Base-by-base conservation (phyloP, 1,140 invertebrate genomes). In the Bemisia tabaci region DNA sequence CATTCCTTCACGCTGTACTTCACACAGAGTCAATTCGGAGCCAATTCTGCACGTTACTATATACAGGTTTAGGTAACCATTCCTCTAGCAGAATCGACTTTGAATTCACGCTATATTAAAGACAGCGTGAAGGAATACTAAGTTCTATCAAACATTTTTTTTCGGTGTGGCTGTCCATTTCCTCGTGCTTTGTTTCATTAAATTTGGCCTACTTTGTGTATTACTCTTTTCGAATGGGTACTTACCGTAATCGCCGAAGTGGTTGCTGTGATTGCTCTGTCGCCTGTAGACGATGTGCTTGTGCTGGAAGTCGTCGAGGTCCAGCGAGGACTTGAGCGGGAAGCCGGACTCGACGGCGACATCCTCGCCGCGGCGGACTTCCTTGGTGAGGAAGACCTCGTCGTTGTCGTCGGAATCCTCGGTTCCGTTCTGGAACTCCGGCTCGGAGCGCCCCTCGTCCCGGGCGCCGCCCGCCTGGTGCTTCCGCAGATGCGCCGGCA, bases 241-340 rank as follows among this genome's bases (percentile, higher is more conserved):
- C 80, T 81, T 77, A 90, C 87, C 85, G 75, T 86, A 90, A 77
- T 90, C 87, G 74, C 85, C 83, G 26, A 82, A 75, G 66, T 82
- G 81, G 63, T 81, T 79, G n/a, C 83, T 81, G 17, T 74, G 39
- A 9, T 77, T 71, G 1, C 77, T 74, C 66, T 82, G 83, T 66
- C 85, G 77, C 73, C 85, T 87, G 75, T 84, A 88, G 63, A 88
- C 79, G 60, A 87, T 79, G 73, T 87, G 85, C 59, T 81, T 73
- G 70, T 71, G 73, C 68, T 68, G 72, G 72, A 2, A 76, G 68
- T 62, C 75, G 74, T 66, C 72, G n/a, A 75, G 67, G 62, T 64
- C 27, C 59, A 23, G 63, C 1, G 22, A 17, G 12, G 75, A 69
- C 17, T 72, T 73, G 62, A 83, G 77, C 25, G 82, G 82, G 61